Evolutionary conservation across 2,113 vertebrate species (phyloP).

Genomic region (Thalassoma bifasciatum): DNA sequence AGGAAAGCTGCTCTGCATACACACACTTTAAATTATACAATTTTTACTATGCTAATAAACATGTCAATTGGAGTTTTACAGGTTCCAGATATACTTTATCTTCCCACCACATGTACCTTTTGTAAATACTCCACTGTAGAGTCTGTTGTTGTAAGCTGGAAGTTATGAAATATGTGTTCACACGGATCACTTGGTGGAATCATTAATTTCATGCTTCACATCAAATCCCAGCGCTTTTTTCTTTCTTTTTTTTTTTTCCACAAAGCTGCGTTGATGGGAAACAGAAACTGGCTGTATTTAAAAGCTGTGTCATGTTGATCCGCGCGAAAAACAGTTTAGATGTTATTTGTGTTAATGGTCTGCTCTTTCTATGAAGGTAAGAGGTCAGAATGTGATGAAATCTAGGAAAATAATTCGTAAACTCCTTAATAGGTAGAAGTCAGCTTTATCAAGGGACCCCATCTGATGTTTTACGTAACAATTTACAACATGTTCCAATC

Average conservation of each 20-base stretch:
- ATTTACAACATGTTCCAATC: no score
- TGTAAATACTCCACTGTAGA: conserved; percentile 58
- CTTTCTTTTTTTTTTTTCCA: not conserved
- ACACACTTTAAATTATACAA: conserved; percentile 66
- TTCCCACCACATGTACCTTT: conserved; percentile 54
- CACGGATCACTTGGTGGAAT: conserved; percentile 51
- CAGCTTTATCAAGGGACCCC: not conserved
- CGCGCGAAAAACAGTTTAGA: conserved; percentile 37
- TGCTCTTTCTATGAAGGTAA: conserved; percentile 16
- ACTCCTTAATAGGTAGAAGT: not conserved
- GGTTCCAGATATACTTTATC: conserved; percentile 64
- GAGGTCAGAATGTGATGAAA: conserved; percentile 9
- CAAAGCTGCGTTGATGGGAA: conserved; percentile 56
- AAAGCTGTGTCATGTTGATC: conserved; percentile 32
- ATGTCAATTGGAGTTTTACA: conserved; percentile 63
- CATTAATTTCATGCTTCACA: conserved; percentile 68
- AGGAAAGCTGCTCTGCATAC: conserved; percentile 65
- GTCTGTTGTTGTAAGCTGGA: conserved; percentile 59
- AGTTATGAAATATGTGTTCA: conserved; percentile 62
- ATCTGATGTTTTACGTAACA: no score
- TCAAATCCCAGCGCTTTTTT: conserved; percentile 35
- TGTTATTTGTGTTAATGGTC: conserved; percentile 15
- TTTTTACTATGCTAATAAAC: conserved; percentile 75
- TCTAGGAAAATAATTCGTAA: not conserved
- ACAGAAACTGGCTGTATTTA: conserved; percentile 49